Conservation (phyloP, 2,888 invertebrate genomes). For the Gandaritis pyraliata region DNA sequence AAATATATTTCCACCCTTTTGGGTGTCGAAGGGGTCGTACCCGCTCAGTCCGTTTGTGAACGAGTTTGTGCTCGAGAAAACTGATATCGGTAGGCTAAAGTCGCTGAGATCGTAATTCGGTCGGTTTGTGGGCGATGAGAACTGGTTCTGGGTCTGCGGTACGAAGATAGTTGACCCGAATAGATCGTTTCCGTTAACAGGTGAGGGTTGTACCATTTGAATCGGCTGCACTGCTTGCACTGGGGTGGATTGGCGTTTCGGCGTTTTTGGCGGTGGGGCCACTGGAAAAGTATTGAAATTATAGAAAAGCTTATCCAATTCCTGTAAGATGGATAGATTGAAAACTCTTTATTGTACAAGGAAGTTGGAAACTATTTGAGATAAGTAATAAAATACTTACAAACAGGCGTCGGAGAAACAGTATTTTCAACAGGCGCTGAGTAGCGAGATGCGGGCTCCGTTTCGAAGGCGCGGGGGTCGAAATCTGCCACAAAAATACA, state of each 20-base stretch:
- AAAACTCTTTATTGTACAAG: too few species aligned
- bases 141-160: slow-evolving; percentile 44
- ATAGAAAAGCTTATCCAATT: too few species aligned
- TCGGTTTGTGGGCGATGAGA: slow-evolving; percentile 57
- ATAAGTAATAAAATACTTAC: slow-evolving; percentile 82
- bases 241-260: slow-evolving; percentile 77
- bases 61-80: slow-evolving; percentile 64
- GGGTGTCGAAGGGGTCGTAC: slow-evolving; percentile 94
- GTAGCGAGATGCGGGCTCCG: slow-evolving; percentile 71
- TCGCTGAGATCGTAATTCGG: slow-evolving; percentile 80
- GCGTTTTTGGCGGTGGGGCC: slow-evolving; percentile 92
- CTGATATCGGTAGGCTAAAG: slow-evolving; percentile 76
- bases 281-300: slow-evolving; percentile 87
- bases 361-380: too few species aligned
- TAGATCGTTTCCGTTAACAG: slow-evolving; percentile 86
- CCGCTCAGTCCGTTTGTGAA: slow-evolving; percentile 76
- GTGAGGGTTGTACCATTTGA: slow-evolving; percentile 44
- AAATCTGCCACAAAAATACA: slow-evolving; percentile 84
- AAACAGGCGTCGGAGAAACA: slow-evolving; percentile 85
- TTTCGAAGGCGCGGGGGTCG: slow-evolving; percentile 94
- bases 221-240: slow-evolving; percentile 52
- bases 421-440: slow-evolving; percentile 59
- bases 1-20: slow-evolving; percentile 82
- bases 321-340: too few species aligned
- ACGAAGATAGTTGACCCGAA: slow-evolving; percentile 90